Percentiles rank a stretch among this genome's conserved stretches.
Evolutionary conservation across 2,888 invertebrate species (phyloP).

Genomic region (Drosophila algonquin): DNA sequence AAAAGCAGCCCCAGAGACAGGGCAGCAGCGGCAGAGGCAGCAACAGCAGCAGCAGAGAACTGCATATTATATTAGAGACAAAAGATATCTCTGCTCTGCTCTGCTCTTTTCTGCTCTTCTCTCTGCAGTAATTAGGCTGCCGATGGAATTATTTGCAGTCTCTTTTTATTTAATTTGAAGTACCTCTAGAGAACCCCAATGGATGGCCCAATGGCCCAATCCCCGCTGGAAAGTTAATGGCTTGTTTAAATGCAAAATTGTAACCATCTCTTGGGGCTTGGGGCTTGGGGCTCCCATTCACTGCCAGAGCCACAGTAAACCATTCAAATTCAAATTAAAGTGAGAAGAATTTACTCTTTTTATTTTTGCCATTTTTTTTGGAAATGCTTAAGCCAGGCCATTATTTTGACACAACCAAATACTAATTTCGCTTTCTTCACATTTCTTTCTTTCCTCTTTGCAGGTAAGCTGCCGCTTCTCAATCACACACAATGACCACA

Average conservation of each 20-base stretch:
- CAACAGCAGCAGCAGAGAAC: slow-evolving; percentile 25
- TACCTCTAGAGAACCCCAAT: neutral
- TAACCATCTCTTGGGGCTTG: slow-evolving; percentile 1
- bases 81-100: slow-evolving; percentile 12
- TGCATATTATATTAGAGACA: slow-evolving; percentile 57
- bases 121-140: slow-evolving; percentile 66
- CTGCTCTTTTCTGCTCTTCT: no score
- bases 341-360: slow-evolving; percentile 42
- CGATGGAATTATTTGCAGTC: slow-evolving; percentile 57
- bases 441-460: slow-evolving; percentile 37
- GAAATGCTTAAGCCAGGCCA: slow-evolving; percentile 29
- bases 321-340: slow-evolving; percentile 48
- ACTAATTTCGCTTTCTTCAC: slow-evolving; percentile 60
- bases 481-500: slow-evolving; percentile 52
- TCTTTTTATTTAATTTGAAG: slow-evolving; percentile 28
- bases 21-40: slow-evolving; percentile 9
- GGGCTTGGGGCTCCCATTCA: neutral
- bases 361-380: slow-evolving; percentile 26
- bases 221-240: slow-evolving; percentile 55
- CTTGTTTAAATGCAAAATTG: slow-evolving; percentile 58
- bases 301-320: neutral
- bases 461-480: slow-evolving; percentile 59
- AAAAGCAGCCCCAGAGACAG: slow-evolving; percentile 23
- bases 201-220: neutral
- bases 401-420: slow-evolving; percentile 36